Evolutionary conservation across 2,888 invertebrate genomes (phyloP).

Genomic region (Zele albiditarsus): DNA sequence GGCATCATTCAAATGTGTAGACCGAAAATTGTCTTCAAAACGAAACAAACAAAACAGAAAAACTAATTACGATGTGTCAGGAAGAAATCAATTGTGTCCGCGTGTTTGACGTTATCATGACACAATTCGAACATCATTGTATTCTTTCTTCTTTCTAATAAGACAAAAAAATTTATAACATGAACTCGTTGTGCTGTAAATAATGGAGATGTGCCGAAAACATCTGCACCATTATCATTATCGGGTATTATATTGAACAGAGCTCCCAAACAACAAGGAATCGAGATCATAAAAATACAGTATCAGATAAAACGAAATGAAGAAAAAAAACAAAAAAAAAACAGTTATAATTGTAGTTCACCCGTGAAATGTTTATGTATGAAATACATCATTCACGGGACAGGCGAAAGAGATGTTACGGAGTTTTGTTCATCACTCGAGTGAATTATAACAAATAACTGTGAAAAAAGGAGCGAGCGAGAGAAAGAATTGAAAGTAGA

Average conservation of each 20-base stretch:
- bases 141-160: constrained; percentile 43
- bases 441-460: not conserved
- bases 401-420: not conserved
- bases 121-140: not conserved
- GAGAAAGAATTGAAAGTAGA: not conserved
- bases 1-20: not conserved
- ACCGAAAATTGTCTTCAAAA: constrained; percentile 7
- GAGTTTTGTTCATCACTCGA: not conserved
- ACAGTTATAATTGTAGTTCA: constrained; percentile 12
- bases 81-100: constrained; percentile 11
- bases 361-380: not conserved
- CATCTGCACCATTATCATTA: constrained; percentile 44
- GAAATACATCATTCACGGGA: not conserved
- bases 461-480: not conserved
- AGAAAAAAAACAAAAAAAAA: constrained; percentile 1
- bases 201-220: constrained; percentile 43
- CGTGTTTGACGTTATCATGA: not conserved
- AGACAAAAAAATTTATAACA: constrained; percentile 36
- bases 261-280: constrained; percentile 24
- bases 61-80: constrained; percentile 22
- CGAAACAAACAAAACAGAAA: constrained; percentile 25
- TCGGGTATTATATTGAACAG: constrained; percentile 8
- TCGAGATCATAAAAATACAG: constrained; percentile 24
- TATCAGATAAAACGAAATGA: not conserved
- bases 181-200: constrained; percentile 47